Base-by-base conservation (phyloP, 2,113 vertebrate species). In the Girardinichthys multiradiatus region DNA sequence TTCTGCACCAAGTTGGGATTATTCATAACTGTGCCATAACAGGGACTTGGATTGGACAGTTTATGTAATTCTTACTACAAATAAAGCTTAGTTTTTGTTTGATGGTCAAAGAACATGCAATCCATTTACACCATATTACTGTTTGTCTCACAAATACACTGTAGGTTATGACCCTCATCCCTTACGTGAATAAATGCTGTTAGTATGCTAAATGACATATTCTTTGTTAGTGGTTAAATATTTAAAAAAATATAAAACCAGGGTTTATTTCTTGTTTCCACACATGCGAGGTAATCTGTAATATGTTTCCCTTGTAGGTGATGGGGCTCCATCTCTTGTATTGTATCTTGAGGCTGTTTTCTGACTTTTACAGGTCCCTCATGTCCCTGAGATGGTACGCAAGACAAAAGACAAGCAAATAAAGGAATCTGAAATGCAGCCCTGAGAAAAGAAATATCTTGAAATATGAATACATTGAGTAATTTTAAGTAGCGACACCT, bases 261-360 rank as follows among this genome's bases (percentile, higher is more conserved):
- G 59, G 64, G 67, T 30, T 30, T 73, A 70, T 68, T 66, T 85
- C 42, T 96, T 95, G 94, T 93, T 99, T 97, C 96, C 97, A 98
- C 98, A 98, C 97, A 99, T 99, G 93, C 98, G 95, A 94, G 96
- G 97, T 99, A 98, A 99, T 97, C 97, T 99, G 92, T 98, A 97
- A 97, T 99, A 96, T 99, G 97, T 97, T 97, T 95, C 96, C 95
- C 91, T 97, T 93, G 92, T 97, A 99, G 97, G 97, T 98, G 95
- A 96, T 96, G 96, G 95, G 96, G 95, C 95, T 95, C 94, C 96
- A 91, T 95, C 95, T 96, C 96, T 97, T 97, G 90, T 93, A 94
- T 96, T 97, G 96, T 98, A 95, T 97, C 96, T 97, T 96, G 95
- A 98, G 95, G 96, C 96, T 96, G 94, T 96, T 96, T 95, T 97